Percentiles rank a stretch among this genome's conserved stretches.
Evolutionary conservation across 1,140 invertebrate genomes (phyloP).

Genomic region (Drosophila rufa): DNA sequence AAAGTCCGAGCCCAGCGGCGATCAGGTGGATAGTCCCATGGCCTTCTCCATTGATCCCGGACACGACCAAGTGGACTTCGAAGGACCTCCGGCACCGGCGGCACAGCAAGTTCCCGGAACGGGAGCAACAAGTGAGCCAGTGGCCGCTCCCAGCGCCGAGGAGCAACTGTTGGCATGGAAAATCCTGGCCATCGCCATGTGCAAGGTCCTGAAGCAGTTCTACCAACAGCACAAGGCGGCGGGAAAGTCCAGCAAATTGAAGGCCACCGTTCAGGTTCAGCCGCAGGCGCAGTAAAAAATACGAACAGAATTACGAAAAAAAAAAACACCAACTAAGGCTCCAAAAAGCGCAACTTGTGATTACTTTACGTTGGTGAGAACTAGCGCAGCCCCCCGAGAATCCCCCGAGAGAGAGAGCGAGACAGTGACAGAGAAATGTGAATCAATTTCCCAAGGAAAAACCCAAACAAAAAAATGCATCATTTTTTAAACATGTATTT

Average conservation of each 20-base stretch:
- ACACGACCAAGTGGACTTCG: constrained; percentile 67
- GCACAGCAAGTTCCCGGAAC: constrained; percentile 2
- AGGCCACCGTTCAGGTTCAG: constrained; percentile 69
- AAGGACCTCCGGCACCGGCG: constrained; percentile 41
- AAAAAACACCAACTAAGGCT: constrained; percentile 48
- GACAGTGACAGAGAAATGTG: constrained; percentile 60
- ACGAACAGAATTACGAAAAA: not conserved
- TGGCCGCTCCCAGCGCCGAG: constrained; percentile 54
- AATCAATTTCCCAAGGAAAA: constrained; percentile 65
- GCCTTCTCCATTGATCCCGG: constrained; percentile 20
- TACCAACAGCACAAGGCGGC: constrained; percentile 65
- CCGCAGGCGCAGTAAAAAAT: constrained; percentile 68
- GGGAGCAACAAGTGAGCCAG: constrained; percentile 59
- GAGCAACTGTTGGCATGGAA: constrained; percentile 77
- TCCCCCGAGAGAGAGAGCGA: constrained; percentile 22
- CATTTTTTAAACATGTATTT: constrained; percentile 43
- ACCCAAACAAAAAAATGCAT: constrained; percentile 20
- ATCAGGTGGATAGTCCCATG: constrained; percentile 73
- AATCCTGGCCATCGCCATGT: constrained; percentile 77
- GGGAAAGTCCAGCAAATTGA: constrained; percentile 63
- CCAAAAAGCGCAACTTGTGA: constrained; percentile 79
- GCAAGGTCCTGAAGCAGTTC: constrained; percentile 79
- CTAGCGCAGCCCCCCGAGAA: constrained; percentile 60
- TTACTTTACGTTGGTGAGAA: constrained; percentile 80
- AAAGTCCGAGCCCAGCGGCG: constrained; percentile 47